Evolutionary conservation across 2,797 vertebrate species (phyloP).

Genomic region (Parotocinclus haroldoi): DNA sequence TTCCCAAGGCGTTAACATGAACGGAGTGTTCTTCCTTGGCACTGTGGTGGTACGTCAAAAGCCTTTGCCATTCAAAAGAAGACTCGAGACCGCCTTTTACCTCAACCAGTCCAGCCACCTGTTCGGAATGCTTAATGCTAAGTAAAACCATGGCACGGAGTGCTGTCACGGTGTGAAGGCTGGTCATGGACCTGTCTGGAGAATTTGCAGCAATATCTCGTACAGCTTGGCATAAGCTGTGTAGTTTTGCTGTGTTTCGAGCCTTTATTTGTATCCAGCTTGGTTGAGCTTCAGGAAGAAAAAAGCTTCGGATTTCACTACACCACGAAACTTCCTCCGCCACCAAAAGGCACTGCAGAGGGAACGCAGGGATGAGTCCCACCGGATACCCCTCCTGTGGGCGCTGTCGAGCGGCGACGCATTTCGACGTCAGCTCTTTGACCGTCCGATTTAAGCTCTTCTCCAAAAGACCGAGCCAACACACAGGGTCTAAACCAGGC

Average conservation of each 20-base stretch:
- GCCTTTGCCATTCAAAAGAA: conserved; percentile 82
- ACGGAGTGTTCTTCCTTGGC: conserved; percentile 51
- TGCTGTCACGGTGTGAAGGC: conserved; percentile 50
- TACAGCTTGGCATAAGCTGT: conserved; percentile 60
- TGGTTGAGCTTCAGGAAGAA: conserved; percentile 43
- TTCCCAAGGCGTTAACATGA: conserved; percentile 71
- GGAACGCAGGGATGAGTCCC: conserved; percentile 63
- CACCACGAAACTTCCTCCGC: conserved; percentile 76
- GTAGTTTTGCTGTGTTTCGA: conserved; percentile 59
- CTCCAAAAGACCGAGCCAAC: conserved; percentile 77
- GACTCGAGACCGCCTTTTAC: conserved; percentile 53
- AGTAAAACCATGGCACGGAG: conserved; percentile 67
- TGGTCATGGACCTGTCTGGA: conserved; percentile 30
- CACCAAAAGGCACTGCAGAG: conserved; percentile 80
- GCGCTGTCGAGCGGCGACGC: conserved; percentile 56
- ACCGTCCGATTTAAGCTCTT: conserved; percentile 63
- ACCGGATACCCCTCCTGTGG: too few species aligned
- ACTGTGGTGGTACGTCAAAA: conserved; percentile 75
- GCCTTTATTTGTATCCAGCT: conserved; percentile 51
- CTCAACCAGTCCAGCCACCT: conserved; percentile 63
- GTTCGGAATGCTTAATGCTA: conserved; percentile 70
- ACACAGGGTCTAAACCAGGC: conserved; percentile 55
- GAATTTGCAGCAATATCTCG: conserved; percentile 48
- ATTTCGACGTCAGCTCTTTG: conserved; percentile 59
- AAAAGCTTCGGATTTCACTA: conserved; percentile 54